Conservation (phyloP, 2,888 invertebrate genomes). For the Terebella lapidaria region DNA sequence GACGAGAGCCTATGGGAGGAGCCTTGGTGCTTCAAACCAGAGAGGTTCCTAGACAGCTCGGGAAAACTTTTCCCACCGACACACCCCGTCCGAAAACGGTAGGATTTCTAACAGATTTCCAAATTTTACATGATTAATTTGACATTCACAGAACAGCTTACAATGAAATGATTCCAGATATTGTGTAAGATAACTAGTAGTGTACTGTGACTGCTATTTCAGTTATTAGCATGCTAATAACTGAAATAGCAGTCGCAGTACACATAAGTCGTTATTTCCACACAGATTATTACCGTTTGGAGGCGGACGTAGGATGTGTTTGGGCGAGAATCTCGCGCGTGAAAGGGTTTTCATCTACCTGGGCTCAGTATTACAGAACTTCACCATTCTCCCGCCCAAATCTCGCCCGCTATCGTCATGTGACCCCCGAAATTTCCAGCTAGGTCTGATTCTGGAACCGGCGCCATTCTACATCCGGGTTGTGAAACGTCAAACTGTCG, state of each 20-base stretch:
- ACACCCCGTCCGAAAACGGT: slow-evolving; percentile 28
- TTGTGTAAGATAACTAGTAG: no score
- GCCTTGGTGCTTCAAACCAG: slow-evolving; percentile 36
- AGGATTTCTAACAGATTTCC: background rate
- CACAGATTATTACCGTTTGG: slow-evolving; percentile 37
- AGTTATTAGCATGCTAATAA: background rate
- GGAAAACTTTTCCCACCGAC: slow-evolving; percentile 30
- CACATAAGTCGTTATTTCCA: no score
- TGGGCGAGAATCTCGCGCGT: slow-evolving; percentile 41
- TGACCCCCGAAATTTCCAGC: slow-evolving; percentile 35
- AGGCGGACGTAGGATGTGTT: slow-evolving; percentile 40
- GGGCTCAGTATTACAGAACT: slow-evolving; percentile 31
- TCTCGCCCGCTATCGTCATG: slow-evolving; percentile 21
- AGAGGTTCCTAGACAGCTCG: slow-evolving; percentile 31
- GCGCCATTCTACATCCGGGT: slow-evolving; percentile 31
- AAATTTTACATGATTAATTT: background rate
- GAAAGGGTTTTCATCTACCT: slow-evolving; percentile 42
- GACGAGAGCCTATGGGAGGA: slow-evolving; percentile 33
- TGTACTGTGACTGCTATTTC: background rate
- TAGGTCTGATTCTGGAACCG: slow-evolving; percentile 44
- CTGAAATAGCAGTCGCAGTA: background rate
- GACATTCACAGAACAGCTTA: no score
- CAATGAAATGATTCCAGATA: no score
- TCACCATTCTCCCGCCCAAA: slow-evolving; percentile 14
- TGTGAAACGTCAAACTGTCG: no score